phyloP scores from a whole-genome alignment of 2,797 vertebrate species.

The Gambusia yucatana region DNA sequence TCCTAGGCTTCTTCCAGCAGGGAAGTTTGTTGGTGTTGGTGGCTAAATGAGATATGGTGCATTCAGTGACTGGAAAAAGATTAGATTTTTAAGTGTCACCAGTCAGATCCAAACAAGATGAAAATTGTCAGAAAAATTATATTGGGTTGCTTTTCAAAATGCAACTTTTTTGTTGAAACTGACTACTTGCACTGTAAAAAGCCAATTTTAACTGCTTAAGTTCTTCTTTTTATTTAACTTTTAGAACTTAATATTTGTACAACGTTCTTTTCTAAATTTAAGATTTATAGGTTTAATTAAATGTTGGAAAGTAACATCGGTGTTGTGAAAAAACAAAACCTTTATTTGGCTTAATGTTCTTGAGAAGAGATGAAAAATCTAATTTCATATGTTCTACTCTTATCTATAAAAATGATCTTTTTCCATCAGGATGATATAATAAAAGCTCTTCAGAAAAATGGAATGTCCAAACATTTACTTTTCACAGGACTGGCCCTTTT shows the following conservation, averaged over 20 bases:
- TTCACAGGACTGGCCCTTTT: slow-evolving; percentile 33
- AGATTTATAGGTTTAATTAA: neutral
- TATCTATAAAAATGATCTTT: slow-evolving; percentile 44
- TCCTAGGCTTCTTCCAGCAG: neutral
- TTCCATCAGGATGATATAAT: slow-evolving; percentile 28
- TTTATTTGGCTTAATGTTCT: slow-evolving; percentile 5
- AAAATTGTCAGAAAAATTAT: neutral
- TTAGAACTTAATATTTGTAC: neutral
- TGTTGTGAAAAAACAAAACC: slow-evolving; percentile 2
- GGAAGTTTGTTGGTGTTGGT: neutral
- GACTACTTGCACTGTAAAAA: neutral
- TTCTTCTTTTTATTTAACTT: neutral
- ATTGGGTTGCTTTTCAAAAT: neutral
- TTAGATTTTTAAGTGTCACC: neutral
- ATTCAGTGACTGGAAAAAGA: neutral
- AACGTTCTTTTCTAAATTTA: neutral
- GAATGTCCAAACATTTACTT: slow-evolving; percentile 49
- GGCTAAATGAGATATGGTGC: neutral
- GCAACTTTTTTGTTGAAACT: neutral
- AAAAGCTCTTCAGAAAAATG: slow-evolving; percentile 37
- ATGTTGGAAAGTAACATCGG: neutral
- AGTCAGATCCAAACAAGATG: neutral
- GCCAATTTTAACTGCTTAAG: neutral
- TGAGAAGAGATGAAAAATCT: slow-evolving; percentile 25
- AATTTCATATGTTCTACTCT: slow-evolving; percentile 24